Evolutionary conservation across 2,113 vertebrate species (phyloP), one percentile per base, ranked within the genome.

Genomic region (Eudyptes chrysolophus): DNA sequence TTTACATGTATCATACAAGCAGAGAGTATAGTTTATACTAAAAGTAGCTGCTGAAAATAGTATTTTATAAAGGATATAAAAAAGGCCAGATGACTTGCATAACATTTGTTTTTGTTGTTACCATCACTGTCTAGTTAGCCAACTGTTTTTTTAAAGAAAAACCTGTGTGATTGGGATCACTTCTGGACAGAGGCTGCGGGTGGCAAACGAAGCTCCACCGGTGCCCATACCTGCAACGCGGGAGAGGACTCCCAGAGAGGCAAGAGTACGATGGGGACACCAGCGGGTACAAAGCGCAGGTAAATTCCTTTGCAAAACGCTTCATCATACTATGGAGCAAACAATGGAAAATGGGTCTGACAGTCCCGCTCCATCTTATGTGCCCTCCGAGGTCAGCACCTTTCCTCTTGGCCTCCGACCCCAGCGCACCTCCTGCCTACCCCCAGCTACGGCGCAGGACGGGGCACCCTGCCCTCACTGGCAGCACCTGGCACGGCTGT

Each of bases 301-400:
- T 30, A 65, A 82, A 82, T 27, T 60, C 40, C 26, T 78, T 48
- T 60, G 46, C 22, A 57, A 62, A 57, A 74, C 1, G 3, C 11
- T 30, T 79, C 24, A 22, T 26, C 7, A 4, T 18, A 40, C 29
- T 7, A 13, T 3, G 7, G 20, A 94, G 32, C 14, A 68, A 87
- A 44, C 24, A 18, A 11, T 3, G n/a, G n/a, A 68, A 61, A 78
- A 55, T 0, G 5, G 14, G 36, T 21, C 30, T 68, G 40, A 55
- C 26, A 10, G 30, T 42, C 22, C 16, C 5, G 3, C 13, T 54
- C 22, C 26, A 51, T 12, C 24, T 71, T 26, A 26, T 0, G 4
- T 0, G 0, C 8, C 9, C n/a, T 70, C 22, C 1, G 0, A 27
- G 34, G 52, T 5, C 1, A 0, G 13, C 2, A 10, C 16, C 21